These are phyloP conservation scores for Troides helena DNA, from an alignment of 2,888 invertebrate genomes.

Conservation along the genomic window DNA sequence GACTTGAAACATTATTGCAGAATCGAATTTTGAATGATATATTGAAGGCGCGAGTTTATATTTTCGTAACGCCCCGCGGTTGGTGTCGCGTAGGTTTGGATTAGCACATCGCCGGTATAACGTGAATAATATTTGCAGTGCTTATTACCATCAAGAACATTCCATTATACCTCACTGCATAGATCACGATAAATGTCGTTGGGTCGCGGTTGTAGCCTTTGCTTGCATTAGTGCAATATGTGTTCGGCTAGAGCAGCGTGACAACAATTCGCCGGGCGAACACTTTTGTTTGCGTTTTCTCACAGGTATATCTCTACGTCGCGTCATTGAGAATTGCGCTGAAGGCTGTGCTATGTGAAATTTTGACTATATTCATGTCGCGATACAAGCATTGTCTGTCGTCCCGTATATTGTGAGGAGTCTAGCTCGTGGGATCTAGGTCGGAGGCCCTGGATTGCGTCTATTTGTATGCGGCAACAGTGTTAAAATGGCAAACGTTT, in stretches of 20 bases:
- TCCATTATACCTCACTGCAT: constrained; percentile 25
- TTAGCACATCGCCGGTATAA: constrained; percentile 40
- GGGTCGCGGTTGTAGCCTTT: constrained; percentile 28
- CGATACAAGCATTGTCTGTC: constrained; percentile 68
- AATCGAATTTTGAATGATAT: constrained; percentile 21
- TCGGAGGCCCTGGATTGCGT: constrained; percentile 58
- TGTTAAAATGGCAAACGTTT: constrained; percentile 24
- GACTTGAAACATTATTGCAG: constrained; percentile 15
- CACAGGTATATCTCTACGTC: constrained; percentile 69
- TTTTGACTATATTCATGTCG: constrained; percentile 68
- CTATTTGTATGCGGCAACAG: constrained; percentile 7
- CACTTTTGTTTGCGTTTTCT: constrained; percentile 71
- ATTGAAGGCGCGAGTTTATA: constrained; percentile 7
- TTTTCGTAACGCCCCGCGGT: constrained; percentile 21
- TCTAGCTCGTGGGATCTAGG: constrained; percentile 74
- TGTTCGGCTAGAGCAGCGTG: constrained; percentile 17
- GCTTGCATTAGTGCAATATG: constrained; percentile 25
- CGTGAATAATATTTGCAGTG: constrained; percentile 32
- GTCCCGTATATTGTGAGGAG: constrained; percentile 58
- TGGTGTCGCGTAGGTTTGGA: constrained; percentile 33
- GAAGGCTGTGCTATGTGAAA: constrained; percentile 75
- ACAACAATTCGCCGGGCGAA: constrained; percentile 39
- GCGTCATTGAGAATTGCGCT: constrained; percentile 72
- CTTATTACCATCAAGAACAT: constrained; percentile 29
- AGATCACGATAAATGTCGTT: constrained; percentile 27